Percentiles rank a stretch among this genome's conserved stretches.
Evolutionary conservation across 2,888 invertebrate species (phyloP).

Genomic region (Scaptomyza tumidula): DNA sequence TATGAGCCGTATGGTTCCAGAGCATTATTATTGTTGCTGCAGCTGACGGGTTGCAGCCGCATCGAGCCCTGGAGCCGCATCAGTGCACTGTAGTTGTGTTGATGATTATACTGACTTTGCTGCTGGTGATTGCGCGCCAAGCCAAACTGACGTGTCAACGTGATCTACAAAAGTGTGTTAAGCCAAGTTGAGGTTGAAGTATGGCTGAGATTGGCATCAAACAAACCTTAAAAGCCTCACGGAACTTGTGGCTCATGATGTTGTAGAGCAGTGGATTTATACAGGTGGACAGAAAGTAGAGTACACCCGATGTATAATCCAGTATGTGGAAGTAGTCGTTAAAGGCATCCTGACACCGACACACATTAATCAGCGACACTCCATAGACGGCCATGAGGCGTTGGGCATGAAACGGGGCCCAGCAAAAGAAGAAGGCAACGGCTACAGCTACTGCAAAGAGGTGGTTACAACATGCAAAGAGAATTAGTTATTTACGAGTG

Average conservation of each 20-base stretch:
- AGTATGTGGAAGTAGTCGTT: conserved; percentile 88
- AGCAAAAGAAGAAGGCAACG: conserved; percentile 92
- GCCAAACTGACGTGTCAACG: conserved; percentile 83
- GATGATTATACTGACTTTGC: conserved; percentile 68
- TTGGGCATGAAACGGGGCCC: conserved; percentile 97
- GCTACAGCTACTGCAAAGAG: conserved; percentile 91
- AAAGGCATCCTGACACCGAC: conserved; percentile 82
- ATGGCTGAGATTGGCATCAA: neutral
- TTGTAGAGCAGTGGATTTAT: conserved; percentile 90
- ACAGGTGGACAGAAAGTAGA: conserved; percentile 89
- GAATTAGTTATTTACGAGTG: conserved; percentile 8
- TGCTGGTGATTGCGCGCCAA: conserved; percentile 80
- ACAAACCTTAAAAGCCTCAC: conserved; percentile 88
- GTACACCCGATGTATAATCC: conserved; percentile 88
- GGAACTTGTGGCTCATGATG: conserved; percentile 89
- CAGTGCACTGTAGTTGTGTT: conserved; percentile 83
- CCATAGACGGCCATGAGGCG: conserved; percentile 92
- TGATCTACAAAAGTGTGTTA: conserved; percentile 69
- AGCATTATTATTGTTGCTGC: conserved; percentile 84
- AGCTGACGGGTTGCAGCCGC: conserved; percentile 82
- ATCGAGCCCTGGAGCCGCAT: conserved; percentile 83
- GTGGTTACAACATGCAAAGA: conserved; percentile 31
- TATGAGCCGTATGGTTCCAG: conserved; percentile 82
- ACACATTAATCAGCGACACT: conserved; percentile 73
- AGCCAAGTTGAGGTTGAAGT: neutral